Evolutionary conservation across 2,888 invertebrate species (phyloP), one percentile per base, ranked within the genome.

Genomic region (Polyploca ridens): DNA sequence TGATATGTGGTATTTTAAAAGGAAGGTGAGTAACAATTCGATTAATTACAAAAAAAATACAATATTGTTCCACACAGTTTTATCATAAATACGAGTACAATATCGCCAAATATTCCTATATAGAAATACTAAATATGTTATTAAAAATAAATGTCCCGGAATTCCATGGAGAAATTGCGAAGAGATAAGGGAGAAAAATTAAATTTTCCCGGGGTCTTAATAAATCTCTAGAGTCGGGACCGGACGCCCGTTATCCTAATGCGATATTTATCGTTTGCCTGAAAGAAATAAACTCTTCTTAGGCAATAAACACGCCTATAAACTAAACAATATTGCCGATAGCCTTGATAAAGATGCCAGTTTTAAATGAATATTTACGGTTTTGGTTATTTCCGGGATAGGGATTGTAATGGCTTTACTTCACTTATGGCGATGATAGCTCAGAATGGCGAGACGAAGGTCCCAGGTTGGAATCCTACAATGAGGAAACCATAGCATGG

Each of bases 241-340:
- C 67, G 77, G 79, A 74, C 77, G 75, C 73, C 78, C 81, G 81
- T 85, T 84, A 77, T 76, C 83, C 86, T 90, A 90, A 92, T 90
- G 90, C 85, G 89, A 88, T 92, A 90, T 41, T 41, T 91, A 91
- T 91, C 89, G 84, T 80, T 73, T 67, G 76, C 79, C 77, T 83
- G 82, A 85, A 85, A 88, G 81, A 83, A 87, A 88, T 85, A 87
- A 86, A 87, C 87, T 84, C 83, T 83, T 84, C 80, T 77, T 79
- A 79, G 83, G 80, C 84, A 85, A 86, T 90, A 89, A 89, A 86
- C 81, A 82, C 71, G 76, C 68, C 80, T 79, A 81, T 86, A 84
- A 89, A 86, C 82, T 85, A 86, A 87, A 83, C 75, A 81, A 76
- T 82, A 83, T 82, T 72, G 72, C 73, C 72, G 64, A 69, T 69